Evolutionary conservation across 2,797 vertebrate species (phyloP).

Genomic region (Gila robusta): DNA sequence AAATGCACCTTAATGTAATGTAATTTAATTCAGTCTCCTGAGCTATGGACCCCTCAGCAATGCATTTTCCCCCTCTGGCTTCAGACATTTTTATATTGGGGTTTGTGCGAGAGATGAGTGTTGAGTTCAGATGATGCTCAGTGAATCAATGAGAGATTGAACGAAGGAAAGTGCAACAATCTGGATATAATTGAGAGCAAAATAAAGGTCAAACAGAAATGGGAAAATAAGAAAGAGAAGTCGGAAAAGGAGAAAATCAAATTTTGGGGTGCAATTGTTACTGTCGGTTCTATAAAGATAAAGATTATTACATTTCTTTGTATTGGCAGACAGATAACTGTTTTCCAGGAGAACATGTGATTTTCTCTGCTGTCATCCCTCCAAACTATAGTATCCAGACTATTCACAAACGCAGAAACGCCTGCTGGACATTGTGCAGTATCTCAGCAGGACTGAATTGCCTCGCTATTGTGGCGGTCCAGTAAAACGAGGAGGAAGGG

Average conservation of each 20-base stretch:
- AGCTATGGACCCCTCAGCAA: neutral
- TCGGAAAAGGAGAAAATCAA: slow-evolving; percentile 22
- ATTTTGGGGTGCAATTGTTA: slow-evolving; percentile 33
- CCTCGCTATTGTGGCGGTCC: neutral
- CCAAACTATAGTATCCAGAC: slow-evolving; percentile 1
- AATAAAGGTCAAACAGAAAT: slow-evolving; percentile 46
- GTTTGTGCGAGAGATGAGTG: neutral
- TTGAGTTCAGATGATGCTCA: slow-evolving; percentile 23
- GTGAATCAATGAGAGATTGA: slow-evolving; percentile 22
- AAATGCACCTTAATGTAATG: neutral
- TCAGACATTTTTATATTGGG: neutral
- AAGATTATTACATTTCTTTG: slow-evolving; percentile 43
- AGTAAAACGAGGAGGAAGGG: neutral
- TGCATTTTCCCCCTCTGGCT: neutral
- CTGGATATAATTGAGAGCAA: slow-evolving; percentile 45
- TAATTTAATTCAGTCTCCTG: neutral
- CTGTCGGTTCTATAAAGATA: slow-evolving; percentile 18
- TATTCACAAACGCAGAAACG: neutral
- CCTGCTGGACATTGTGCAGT: neutral
- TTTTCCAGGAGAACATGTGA: neutral
- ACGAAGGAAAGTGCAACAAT: slow-evolving; percentile 25
- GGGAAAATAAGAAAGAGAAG: neutral
- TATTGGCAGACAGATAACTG: slow-evolving; percentile 21
- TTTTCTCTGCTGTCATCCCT: slow-evolving; percentile 15
- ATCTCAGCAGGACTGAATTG: neutral